Conservation (phyloP, 2,797 vertebrate species). For the Urosaurus nigricauda region DNA sequence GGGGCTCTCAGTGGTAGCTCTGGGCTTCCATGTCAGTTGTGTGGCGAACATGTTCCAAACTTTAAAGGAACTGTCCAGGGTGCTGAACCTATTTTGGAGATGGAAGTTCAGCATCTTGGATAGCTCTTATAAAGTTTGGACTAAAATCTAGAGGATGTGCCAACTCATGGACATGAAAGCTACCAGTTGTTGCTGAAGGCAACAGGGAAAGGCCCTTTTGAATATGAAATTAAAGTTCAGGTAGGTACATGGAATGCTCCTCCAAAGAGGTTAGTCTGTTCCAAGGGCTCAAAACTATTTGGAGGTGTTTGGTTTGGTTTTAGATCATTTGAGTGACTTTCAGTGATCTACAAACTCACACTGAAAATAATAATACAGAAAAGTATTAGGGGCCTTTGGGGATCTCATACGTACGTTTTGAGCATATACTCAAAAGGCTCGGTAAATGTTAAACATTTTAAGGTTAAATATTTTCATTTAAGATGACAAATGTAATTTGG, state of each 20-base stretch:
- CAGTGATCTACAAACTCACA: too few species aligned
- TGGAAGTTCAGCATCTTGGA: too few species aligned
- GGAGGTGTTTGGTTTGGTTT: neutral
- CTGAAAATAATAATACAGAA: neutral
- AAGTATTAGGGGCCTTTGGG: too few species aligned
- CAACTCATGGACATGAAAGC: too few species aligned
- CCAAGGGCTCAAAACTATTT: neutral
- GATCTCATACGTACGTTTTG: too few species aligned
- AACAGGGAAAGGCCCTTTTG: neutral
- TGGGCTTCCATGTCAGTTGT: too few species aligned
- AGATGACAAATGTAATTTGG: neutral
- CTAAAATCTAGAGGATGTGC: too few species aligned
- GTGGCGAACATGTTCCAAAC: too few species aligned
- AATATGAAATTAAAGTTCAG: neutral
- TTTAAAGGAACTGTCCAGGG: too few species aligned
- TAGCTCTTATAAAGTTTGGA: too few species aligned
- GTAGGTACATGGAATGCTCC: neutral
- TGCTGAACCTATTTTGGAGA: too few species aligned
- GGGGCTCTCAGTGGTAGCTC: neutral
- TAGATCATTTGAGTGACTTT: neutral
- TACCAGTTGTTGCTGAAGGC: too few species aligned
- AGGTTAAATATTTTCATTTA: neutral
- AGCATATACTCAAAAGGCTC: neutral
- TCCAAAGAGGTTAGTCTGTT: neutral
- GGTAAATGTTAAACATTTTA: neutral